A percentile compares a stretch with the other conserved stretches of the same genome.
Evolutionary conservation across 2,113 vertebrate species (phyloP).

Genomic region (Myrmecobius fasciatus): DNA sequence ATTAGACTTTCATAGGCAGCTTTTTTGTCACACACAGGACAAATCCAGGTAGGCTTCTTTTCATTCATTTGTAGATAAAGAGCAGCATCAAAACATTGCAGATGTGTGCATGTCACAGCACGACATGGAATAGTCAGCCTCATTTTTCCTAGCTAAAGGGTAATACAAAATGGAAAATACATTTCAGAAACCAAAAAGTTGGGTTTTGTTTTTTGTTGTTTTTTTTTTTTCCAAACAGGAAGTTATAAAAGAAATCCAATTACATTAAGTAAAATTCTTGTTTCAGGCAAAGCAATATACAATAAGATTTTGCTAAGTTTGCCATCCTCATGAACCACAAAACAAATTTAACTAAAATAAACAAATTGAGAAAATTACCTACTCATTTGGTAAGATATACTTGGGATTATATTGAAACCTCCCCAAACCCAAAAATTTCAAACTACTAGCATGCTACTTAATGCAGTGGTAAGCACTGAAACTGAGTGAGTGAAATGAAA

Average conservation of each 20-base stretch:
- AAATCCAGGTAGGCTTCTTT: constrained; percentile 99
- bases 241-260: constrained; percentile 13
- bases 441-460: background rate
- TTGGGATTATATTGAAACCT: background rate
- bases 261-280: background rate
- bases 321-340: background rate
- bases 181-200: constrained; percentile 25
- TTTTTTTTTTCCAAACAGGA: background rate
- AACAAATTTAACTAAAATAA: background rate
- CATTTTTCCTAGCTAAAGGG: constrained; percentile 95
- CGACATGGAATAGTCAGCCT: constrained; percentile 95
- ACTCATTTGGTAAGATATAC: background rate
- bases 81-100: constrained; percentile 98
- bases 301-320: background rate
- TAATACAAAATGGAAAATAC: background rate
- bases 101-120: constrained; percentile 96
- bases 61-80: constrained; percentile 99
- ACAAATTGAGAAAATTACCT: background rate
- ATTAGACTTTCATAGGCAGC: constrained; percentile 96
- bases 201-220: no score
- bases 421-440: background rate
- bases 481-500: no score
- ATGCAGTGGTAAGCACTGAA: background rate
- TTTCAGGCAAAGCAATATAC: background rate
- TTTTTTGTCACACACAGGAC: constrained; percentile 98